Percentiles rank a stretch among this genome's conserved stretches.
Conservation (phyloP, 2,113 vertebrate species). For the Indri indri region DNA sequence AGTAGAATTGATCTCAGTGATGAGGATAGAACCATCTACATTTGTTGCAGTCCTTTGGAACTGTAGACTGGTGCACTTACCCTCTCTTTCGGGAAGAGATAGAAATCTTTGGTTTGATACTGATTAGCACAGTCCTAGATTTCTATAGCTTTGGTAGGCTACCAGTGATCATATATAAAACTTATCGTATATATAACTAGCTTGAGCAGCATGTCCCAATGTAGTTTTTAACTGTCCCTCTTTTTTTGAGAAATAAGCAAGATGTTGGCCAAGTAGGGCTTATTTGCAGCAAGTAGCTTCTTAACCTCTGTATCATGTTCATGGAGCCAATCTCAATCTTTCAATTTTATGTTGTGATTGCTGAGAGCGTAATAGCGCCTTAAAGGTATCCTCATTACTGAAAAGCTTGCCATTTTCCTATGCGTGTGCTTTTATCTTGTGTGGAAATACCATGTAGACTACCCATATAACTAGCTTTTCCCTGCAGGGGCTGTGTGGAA, state of each 20-base stretch:
- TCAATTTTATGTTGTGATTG: not conserved
- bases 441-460: not conserved
- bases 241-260: slow-evolving; percentile 32
- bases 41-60: slow-evolving; percentile 63
- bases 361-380: not conserved
- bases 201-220: slow-evolving; percentile 59
- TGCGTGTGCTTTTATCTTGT: slow-evolving; percentile 14
- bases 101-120: slow-evolving; percentile 79
- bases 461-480: not conserved
- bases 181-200: slow-evolving; percentile 6
- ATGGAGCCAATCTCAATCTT: not conserved
- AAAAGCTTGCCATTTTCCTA: not conserved
- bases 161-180: slow-evolving; percentile 62
- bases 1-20: slow-evolving; percentile 26
- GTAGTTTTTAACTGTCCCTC: slow-evolving; percentile 26
- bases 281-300: slow-evolving; percentile 28
- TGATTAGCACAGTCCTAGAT: slow-evolving; percentile 60
- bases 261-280: not conserved
- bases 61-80: slow-evolving; percentile 50
- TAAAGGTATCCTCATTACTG: slow-evolving; percentile 6
- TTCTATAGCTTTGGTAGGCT: slow-evolving; percentile 78
- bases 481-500: not conserved
- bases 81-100: slow-evolving; percentile 63
- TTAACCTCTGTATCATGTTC: not conserved
- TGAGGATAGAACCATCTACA: slow-evolving; percentile 53